A percentile compares a stretch with the other conserved stretches of the same genome.
phyloP scores from a whole-genome alignment of 2,797 vertebrate species.

The Coreius guichenoti region DNA sequence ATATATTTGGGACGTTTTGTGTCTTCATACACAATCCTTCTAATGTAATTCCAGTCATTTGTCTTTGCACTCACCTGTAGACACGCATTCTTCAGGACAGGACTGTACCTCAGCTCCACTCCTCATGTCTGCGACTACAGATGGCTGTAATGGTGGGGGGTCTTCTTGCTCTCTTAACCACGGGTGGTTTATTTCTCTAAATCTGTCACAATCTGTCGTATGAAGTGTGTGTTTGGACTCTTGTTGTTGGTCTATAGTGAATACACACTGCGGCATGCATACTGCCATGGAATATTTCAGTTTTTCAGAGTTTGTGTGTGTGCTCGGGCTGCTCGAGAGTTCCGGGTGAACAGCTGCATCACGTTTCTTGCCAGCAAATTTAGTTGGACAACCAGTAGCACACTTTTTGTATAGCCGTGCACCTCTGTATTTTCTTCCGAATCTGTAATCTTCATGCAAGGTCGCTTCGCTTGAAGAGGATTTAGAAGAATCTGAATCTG shows the following conservation, averaged over 20 bases:
- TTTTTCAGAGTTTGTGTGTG: background rate
- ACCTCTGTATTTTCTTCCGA: slow-evolving; percentile 38
- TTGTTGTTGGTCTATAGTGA: slow-evolving; percentile 24
- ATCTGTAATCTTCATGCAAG: slow-evolving; percentile 28
- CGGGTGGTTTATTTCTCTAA: slow-evolving; percentile 49
- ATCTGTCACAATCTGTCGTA: slow-evolving; percentile 49
- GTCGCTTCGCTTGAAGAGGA: slow-evolving; percentile 38
- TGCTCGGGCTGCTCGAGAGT: background rate
- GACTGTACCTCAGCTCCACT: slow-evolving; percentile 72
- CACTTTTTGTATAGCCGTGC: slow-evolving; percentile 35
- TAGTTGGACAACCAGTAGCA: background rate
- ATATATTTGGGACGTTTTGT: background rate
- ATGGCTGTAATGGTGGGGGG: slow-evolving; percentile 54
- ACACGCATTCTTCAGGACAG: slow-evolving; percentile 48
- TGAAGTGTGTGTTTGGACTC: slow-evolving; percentile 51
- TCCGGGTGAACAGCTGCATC: slow-evolving; percentile 18
- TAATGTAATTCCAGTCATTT: slow-evolving; percentile 5
- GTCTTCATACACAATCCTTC: background rate
- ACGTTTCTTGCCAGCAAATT: background rate
- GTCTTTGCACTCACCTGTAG: slow-evolving; percentile 50
- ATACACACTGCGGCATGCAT: background rate
- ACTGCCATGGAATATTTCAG: slow-evolving; percentile 30
- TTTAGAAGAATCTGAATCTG: slow-evolving; percentile 47
- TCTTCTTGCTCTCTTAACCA: slow-evolving; percentile 48
- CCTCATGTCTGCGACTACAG: slow-evolving; percentile 66